Percentiles rank a stretch among this genome's conserved stretches.
phyloP scores from a whole-genome alignment of 92 coral and sea anemone genomes.

The Muricea muricata region DNA sequence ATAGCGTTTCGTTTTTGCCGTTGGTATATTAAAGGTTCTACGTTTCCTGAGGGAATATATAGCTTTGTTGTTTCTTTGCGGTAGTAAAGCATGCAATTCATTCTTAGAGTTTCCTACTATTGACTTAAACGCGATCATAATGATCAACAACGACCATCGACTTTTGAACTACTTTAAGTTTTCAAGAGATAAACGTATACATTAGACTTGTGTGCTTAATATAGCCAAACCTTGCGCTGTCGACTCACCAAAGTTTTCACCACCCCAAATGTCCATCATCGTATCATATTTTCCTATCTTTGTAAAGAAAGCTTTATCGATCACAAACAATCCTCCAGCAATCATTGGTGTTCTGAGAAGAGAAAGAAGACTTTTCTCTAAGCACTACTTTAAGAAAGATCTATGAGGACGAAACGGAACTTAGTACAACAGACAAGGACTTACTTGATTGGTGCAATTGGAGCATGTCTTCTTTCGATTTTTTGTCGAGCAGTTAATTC shows the following conservation, averaged over 20 bases:
- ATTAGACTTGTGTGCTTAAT: too few species aligned
- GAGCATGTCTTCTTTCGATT: constrained; percentile 75
- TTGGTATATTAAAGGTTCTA: too few species aligned
- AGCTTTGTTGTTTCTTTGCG: too few species aligned
- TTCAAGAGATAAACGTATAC: too few species aligned
- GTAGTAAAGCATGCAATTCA: too few species aligned
- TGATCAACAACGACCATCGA: too few species aligned
- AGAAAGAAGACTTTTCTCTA: neutral
- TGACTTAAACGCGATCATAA: too few species aligned
- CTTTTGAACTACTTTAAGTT: too few species aligned
- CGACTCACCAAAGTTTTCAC: constrained; percentile 95
- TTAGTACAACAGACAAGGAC: neutral
- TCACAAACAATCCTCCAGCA: constrained; percentile 95
- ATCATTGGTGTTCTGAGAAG: constrained; percentile 88
- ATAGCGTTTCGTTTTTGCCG: too few species aligned
- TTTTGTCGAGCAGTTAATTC: constrained; percentile 86
- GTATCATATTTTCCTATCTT: constrained; percentile 91
- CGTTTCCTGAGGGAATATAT: too few species aligned
- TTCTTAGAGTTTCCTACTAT: too few species aligned
- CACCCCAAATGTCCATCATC: constrained; percentile 99
- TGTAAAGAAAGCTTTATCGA: constrained; percentile 85
- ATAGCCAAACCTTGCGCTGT: too few species aligned
- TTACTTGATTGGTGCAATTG: constrained; percentile 92
- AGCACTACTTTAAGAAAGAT: neutral
- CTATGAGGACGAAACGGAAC: neutral